Evolutionary conservation across 2,797 vertebrate genomes (phyloP), one percentile per base, ranked within the genome.

Genomic region (Cryptoblepharus egeriae): DNA sequence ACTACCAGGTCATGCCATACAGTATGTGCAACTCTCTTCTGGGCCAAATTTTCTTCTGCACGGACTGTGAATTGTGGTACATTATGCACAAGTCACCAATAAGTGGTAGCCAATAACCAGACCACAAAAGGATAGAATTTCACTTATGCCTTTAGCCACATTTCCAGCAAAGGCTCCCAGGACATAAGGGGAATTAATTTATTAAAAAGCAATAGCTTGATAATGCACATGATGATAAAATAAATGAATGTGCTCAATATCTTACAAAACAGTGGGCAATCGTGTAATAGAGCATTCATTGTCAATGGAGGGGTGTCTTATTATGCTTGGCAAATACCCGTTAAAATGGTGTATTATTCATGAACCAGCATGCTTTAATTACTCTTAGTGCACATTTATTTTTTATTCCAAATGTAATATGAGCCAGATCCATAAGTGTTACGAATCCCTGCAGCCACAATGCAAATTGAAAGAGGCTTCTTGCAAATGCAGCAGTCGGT

Each of bases 191-290:
- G 95, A 96, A 95, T 96, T 95, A 95, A 95, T 95, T 93, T 95
- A 95, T 96, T 95, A 94, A 92, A 95, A 95, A 92, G 92, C 93
- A 94, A 95, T 94, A 84, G 91, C 92, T 89, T 92, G 91, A 93
- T 95, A 96, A 93, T 93, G 93, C 88, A 80, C 86, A 91, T 1
- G 91, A 93, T 92, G 91, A 94, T 92, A 94, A 93, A 93, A 93
- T 93, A 94, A 95, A 94, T 93, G 92, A 92, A 89, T 94, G 89
- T 92, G 91, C 93, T 94, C 94, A 90, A 91, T 95, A 95, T 94
- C 93, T 91, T 94, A 93, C 94, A 95, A 94, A 95, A 95, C 94
- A 94, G 93, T 96, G 94, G 94, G 95, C 93, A 94, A 95, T 95
- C 93, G 87, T 90, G 90, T 95, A 96, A 95, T 93, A 94, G 94